Base-by-base conservation (phyloP, 2,888 invertebrate genomes). In the Aphidius colemani region DNA sequence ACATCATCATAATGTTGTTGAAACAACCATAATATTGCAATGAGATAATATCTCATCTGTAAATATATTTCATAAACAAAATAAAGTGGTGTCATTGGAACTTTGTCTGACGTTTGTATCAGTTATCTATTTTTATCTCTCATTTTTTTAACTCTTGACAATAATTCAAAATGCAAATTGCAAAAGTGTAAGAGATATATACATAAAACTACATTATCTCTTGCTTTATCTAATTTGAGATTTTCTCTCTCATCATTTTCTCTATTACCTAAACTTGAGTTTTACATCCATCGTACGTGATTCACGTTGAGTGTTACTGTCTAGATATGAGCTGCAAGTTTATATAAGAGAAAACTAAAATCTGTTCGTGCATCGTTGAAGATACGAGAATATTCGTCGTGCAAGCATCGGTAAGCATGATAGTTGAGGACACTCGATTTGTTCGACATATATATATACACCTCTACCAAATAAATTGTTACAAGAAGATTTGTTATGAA, bases 361-460 rank as follows among this genome's bases (percentile, higher is more conserved):
- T 44, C 64, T 64, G 60, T 51, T 51, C 56, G 60, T 56, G 64
- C 56, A 57, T 60, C 56, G 56, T 40, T n/a, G 60, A 45, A 64
- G 60, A 60, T 60, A 64, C 44, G 49, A 50, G 56, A 64, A 64
- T 64, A 56, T 64, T 45, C 55, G 13, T 48, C 13, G 39, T 43
- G 55, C 48, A 61, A 56, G 49, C 55, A 50, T 55, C 57, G 39
- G 57, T 39, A 46, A 57, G 57, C 46, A 40, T 30, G 46, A 30
- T 30, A 39, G 46, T 57, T 57, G 57, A 56, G 61, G 48, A 53
- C 46, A 55, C 61, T 61, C 61, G 53, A 61, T 56, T 61, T 30
- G 30, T 46, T 57, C 55, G 55, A 61, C 49, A 49, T 61, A 48
- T n/a, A 13, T 13, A 13, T 18, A 18, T 18, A 18, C 13, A 18